Conservation (phyloP, 2,797 vertebrate genomes). For the Prionace glauca region DNA sequence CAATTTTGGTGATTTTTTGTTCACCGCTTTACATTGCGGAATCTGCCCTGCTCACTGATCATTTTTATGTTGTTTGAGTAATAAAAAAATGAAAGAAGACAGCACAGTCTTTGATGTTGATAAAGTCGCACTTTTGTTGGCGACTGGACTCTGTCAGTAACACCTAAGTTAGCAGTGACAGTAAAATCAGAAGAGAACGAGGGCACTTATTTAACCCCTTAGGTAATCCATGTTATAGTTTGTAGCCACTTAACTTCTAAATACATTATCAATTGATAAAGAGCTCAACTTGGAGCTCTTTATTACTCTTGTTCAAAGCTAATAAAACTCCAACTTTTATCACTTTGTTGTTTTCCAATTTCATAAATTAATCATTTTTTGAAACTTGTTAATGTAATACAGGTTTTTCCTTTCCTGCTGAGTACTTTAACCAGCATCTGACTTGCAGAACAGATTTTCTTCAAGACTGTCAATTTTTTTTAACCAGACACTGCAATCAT, state of each 20-base stretch:
- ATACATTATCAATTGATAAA: slow-evolving; percentile 36
- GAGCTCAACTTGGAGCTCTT: background rate
- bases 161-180: slow-evolving; percentile 48
- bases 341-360: background rate
- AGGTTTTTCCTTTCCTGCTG: too few relatives aligned
- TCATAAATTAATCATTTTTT: background rate
- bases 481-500: background rate
- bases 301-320: background rate
- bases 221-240: slow-evolving; percentile 45
- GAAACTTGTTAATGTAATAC: background rate
- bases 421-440: background rate
- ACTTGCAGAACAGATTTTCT: background rate
- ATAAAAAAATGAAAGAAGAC: slow-evolving; percentile 44
- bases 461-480: background rate
- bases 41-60: background rate
- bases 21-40: background rate
- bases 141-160: slow-evolving; percentile 48
- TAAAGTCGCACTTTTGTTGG: slow-evolving; percentile 50
- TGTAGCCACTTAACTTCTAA: slow-evolving; percentile 36
- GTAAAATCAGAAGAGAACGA: slow-evolving; percentile 49
- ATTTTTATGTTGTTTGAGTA: slow-evolving; percentile 6
- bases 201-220: slow-evolving; percentile 54
- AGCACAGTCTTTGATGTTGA: slow-evolving; percentile 47
- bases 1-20: background rate
- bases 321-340: background rate